Percentiles rank a stretch among this genome's conserved stretches.
These are phyloP conservation scores for Cydia strobilella DNA, from an alignment of 1,140 invertebrate species.

Conservation along the genomic window DNA sequence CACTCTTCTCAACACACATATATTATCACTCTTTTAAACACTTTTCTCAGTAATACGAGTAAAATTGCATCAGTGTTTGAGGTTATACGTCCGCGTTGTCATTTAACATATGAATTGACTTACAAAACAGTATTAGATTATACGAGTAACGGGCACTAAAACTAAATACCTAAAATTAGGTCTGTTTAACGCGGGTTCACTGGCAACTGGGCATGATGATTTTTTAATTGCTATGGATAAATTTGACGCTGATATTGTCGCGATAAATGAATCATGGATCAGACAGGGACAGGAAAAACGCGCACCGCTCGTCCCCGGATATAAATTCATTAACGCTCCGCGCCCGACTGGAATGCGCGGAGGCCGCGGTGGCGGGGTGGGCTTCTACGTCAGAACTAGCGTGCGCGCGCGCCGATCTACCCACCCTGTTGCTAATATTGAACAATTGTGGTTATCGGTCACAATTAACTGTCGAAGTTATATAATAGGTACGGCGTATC, in stretches of 20 bases:
- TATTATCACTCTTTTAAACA: no score
- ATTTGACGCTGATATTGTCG: constrained; percentile 23
- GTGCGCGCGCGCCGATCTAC: background rate
- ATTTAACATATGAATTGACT: no score
- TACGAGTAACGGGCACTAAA: background rate
- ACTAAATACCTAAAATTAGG: constrained; percentile 30
- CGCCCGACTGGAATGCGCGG: constrained; percentile 2
- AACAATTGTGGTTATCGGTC: background rate
- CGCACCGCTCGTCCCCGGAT: constrained; percentile 35
- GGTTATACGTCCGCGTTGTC: no score
- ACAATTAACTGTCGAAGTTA: constrained; percentile 6
- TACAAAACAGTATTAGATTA: no score
- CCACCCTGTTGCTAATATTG: constrained; percentile 8
- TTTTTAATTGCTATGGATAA: constrained; percentile 15
- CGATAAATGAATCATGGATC: constrained; percentile 13
- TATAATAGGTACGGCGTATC: constrained; percentile 33
- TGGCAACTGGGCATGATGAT: constrained; percentile 26
- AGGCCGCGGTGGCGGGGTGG: no score
- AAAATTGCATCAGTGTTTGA: no score
- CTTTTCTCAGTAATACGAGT: no score
- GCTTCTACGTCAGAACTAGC: no score
- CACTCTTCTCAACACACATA: no score
- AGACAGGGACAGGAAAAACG: no score
- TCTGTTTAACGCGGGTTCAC: constrained; percentile 25
- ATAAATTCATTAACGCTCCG: constrained; percentile 17